Evolutionary conservation across 2,888 invertebrate species (phyloP).

Genomic region (Elmis aenea): DNA sequence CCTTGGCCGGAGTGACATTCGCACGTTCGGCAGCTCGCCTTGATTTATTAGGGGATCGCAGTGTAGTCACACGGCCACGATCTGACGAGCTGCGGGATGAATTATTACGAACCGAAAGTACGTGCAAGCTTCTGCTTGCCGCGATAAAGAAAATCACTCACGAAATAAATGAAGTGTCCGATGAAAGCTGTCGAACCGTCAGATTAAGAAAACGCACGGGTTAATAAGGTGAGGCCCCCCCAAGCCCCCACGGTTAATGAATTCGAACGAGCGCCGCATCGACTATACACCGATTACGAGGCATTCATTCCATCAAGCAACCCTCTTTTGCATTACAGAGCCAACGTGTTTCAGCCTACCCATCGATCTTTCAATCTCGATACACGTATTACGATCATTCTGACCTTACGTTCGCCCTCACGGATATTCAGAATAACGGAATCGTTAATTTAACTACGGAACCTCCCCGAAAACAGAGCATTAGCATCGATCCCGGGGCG

Average conservation of each 20-base stretch:
- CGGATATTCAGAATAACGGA: conserved; percentile 19
- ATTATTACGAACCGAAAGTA: conserved; percentile 27
- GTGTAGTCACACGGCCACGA: conserved; percentile 26
- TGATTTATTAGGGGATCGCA: conserved; percentile 27
- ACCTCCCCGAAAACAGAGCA: conserved; percentile 16
- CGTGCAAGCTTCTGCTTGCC: conserved; percentile 21
- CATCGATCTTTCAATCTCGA: conserved; percentile 15
- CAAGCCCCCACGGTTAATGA: conserved; percentile 10
- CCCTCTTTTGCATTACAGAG: conserved; percentile 13
- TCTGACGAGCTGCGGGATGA: conserved; percentile 25
- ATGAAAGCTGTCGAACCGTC: conserved; percentile 18
- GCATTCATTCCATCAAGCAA: conserved; percentile 4
- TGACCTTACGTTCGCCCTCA: conserved; percentile 10
- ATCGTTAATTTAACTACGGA: conserved; percentile 23
- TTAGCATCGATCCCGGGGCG: conserved; percentile 24
- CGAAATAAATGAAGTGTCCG: conserved; percentile 24
- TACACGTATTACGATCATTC: conserved; percentile 11
- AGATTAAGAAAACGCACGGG: conserved; percentile 12
- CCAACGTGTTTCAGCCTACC: conserved; percentile 20
- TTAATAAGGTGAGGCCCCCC: conserved; percentile 2
- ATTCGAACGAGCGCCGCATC: conserved; percentile 13
- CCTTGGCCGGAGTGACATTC: conserved; percentile 6
- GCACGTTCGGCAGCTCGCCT: conserved; percentile 11
- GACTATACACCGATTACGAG: conserved; percentile 8
- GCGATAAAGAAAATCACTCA: conserved; percentile 26